Conservation (phyloP, 2,113 vertebrate species). For the Notechis scutatus region DNA sequence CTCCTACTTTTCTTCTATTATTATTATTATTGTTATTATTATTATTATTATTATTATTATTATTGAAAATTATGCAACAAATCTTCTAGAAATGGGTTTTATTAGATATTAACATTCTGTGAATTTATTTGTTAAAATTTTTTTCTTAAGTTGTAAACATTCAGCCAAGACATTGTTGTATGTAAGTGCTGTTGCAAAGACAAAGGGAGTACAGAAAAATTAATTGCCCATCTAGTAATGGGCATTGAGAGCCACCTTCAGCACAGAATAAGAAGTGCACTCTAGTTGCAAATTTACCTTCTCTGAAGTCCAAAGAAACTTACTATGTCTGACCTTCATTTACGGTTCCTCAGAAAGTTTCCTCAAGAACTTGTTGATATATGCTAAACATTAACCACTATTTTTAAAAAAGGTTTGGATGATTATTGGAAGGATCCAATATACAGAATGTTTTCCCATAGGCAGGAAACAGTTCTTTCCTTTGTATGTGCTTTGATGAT, state of each 20-base stretch:
- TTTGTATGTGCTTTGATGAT: neutral
- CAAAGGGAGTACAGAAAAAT: neutral
- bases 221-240: neutral
- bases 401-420: neutral
- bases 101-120: neutral
- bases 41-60: neutral
- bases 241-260: conserved; percentile 5
- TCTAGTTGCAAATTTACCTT: neutral
- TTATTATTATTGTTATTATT: neutral
- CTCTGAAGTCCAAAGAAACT: neutral
- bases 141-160: neutral
- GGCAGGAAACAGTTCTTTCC: neutral
- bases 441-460: neutral
- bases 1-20: neutral
- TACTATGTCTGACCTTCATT: neutral
- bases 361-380: neutral
- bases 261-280: neutral
- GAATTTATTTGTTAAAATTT: neutral
- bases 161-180: neutral
- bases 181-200: neutral
- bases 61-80: neutral
- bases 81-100: neutral
- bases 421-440: neutral
- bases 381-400: neutral
- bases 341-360: neutral